These are phyloP conservation scores for Rhabditoides inermis DNA, from an alignment of 2,888 invertebrate genomes.

Conservation along the genomic window DNA sequence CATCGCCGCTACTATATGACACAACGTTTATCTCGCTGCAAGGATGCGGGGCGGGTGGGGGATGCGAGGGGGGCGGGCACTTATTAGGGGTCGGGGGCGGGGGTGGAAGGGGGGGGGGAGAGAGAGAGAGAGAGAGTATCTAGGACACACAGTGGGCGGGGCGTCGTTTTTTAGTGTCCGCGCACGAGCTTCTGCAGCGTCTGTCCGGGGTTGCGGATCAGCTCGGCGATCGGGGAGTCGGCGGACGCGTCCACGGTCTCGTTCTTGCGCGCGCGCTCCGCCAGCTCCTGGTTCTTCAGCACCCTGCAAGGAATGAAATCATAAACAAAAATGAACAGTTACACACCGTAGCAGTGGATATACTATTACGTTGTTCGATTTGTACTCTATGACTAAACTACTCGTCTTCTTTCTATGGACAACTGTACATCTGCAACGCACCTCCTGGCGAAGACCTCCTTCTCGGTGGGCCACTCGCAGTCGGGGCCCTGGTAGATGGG, in stretches of 20 bases:
- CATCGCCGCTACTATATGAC: slow-evolving; percentile 2
- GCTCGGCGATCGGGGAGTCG: slow-evolving; percentile 43
- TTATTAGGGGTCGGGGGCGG: too few species aligned
- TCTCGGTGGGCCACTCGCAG: slow-evolving; percentile 52
- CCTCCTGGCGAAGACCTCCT: slow-evolving; percentile 52
- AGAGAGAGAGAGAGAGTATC: slow-evolving; percentile 9
- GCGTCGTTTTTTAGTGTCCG: too few species aligned
- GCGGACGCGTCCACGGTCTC: slow-evolving; percentile 30
- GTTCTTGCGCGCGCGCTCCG: slow-evolving; percentile 32
- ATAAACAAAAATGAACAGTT: background rate
- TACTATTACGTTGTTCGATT: background rate
- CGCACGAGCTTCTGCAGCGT: slow-evolving; percentile 46
- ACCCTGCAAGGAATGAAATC: slow-evolving; percentile 33
- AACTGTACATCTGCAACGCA: too few species aligned
- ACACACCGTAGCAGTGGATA: background rate
- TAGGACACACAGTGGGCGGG: too few species aligned
- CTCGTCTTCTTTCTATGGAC: too few species aligned
- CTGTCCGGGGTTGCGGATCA: slow-evolving; percentile 46
- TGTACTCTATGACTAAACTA: too few species aligned
- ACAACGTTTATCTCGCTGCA: background rate
- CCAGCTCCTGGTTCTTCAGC: slow-evolving; percentile 48
- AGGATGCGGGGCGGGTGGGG: too few species aligned
- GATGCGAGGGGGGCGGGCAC: too few species aligned
- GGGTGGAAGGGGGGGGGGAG: slow-evolving; percentile 5
- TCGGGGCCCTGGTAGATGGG: slow-evolving; percentile 53